Evolutionary conservation across 2,888 invertebrate genomes (phyloP).

Genomic region (Epinotia nisella): DNA sequence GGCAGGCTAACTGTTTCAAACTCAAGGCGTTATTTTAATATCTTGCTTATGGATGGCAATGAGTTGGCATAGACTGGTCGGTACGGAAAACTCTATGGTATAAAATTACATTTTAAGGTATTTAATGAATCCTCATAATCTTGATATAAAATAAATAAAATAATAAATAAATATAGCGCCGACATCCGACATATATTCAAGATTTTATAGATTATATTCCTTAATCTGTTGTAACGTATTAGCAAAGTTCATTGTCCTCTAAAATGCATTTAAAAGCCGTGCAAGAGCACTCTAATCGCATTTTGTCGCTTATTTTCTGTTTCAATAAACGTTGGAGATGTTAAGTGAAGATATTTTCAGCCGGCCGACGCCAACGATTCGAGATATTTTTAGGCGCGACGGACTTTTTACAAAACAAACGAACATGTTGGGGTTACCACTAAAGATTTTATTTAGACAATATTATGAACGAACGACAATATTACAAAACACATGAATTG

Average conservation of each 20-base stretch:
- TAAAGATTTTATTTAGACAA: conserved; percentile 62
- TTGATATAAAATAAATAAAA: neutral
- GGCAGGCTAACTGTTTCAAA: neutral
- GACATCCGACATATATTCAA: neutral
- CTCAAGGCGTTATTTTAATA: neutral
- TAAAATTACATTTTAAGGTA: neutral
- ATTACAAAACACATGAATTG: neutral
- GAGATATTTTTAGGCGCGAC: conserved; percentile 80
- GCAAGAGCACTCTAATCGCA: conserved; percentile 45
- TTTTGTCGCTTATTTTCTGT: conserved; percentile 59
- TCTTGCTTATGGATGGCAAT: neutral
- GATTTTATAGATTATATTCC: neutral
- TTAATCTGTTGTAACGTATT: neutral
- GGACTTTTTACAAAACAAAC: conserved; percentile 82
- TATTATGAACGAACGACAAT: conserved; percentile 5
- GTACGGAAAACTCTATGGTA: neutral
- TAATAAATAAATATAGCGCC: neutral
- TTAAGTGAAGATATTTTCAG: conserved; percentile 71
- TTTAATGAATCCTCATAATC: neutral
- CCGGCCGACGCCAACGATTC: conserved; percentile 70
- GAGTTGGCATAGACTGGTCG: neutral
- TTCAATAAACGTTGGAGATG: conserved; percentile 61
- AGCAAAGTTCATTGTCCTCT: conserved; percentile 27
- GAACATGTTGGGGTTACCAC: conserved; percentile 67
- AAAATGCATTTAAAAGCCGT: conserved; percentile 45